phyloP scores from a whole-genome alignment of 1,140 invertebrate species.

The Pogonus chalceus region DNA sequence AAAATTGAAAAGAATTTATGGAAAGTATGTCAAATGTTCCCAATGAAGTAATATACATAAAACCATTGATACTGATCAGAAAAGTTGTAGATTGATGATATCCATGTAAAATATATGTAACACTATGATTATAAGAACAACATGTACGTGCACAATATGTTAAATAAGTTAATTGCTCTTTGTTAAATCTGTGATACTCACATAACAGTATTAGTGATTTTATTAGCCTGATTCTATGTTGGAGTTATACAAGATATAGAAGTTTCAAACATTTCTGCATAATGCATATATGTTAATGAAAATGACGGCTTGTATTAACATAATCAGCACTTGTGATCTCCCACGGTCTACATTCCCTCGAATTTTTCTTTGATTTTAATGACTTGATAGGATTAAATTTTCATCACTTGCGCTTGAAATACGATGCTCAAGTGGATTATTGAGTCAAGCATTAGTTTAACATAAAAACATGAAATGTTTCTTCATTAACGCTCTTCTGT shows the following conservation, averaged over 20 bases:
- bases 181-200: background rate
- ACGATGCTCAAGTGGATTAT: too few species aligned
- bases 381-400: background rate
- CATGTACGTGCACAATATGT: too few species aligned
- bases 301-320: background rate
- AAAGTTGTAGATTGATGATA: too few species aligned
- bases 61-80: too few species aligned
- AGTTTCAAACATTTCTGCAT: background rate
- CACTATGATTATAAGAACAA: too few species aligned
- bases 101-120: too few species aligned
- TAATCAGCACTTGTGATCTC: constrained; percentile 2
- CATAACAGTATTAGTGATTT: background rate
- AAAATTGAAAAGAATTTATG: too few species aligned
- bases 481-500: too few species aligned
- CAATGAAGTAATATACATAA: too few species aligned
- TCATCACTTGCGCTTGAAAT: background rate
- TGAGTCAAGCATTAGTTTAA: too few species aligned
- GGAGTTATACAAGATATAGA: background rate
- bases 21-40: too few species aligned
- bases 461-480: too few species aligned
- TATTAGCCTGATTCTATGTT: background rate
- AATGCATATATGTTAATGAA: constrained; percentile 5
- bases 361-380: background rate
- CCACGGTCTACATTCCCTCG: background rate
- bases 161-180: background rate